Percentiles rank a stretch among this genome's conserved stretches.
Conservation (phyloP, 2,888 invertebrate genomes). For the Chorisops tibialis region DNA sequence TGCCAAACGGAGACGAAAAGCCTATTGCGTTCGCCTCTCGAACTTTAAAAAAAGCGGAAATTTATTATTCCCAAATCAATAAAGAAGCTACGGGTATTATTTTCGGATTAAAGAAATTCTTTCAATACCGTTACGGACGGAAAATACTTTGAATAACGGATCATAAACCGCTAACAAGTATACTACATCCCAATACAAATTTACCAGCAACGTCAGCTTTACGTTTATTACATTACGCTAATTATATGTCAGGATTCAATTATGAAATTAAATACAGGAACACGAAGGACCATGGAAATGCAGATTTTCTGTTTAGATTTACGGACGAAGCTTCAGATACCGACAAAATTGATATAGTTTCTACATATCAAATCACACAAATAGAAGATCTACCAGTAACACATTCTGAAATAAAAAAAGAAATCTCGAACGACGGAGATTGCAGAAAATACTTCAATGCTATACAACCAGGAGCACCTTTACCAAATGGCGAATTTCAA, state of each 20-base stretch:
- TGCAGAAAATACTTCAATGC: background rate
- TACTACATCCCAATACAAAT: conserved; percentile 36
- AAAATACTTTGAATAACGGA: conserved; percentile 44
- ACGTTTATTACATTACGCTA: conserved; percentile 32
- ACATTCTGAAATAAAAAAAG: background rate
- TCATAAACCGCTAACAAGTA: conserved; percentile 40
- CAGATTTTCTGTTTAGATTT: conserved; percentile 32
- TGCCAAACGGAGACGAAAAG: conserved; percentile 40
- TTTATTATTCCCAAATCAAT: conserved; percentile 38
- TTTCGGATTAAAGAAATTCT: conserved; percentile 44
- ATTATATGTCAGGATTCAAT: conserved; percentile 31
- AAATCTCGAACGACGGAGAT: background rate
- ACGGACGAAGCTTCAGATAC: background rate
- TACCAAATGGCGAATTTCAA: background rate
- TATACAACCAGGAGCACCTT: background rate
- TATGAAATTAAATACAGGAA: conserved; percentile 28
- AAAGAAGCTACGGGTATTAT: conserved; percentile 41
- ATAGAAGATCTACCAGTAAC: background rate
- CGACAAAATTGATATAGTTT: background rate
- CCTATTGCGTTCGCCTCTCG: conserved; percentile 43
- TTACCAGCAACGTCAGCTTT: conserved; percentile 30
- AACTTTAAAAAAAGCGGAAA: conserved; percentile 38
- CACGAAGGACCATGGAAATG: conserved; percentile 26
- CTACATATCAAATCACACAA: background rate
- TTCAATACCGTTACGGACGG: conserved; percentile 43